Evolutionary conservation across 2,113 vertebrate genomes (phyloP), one percentile per base, ranked within the genome.

Genomic region (Menidia beryllina): DNA sequence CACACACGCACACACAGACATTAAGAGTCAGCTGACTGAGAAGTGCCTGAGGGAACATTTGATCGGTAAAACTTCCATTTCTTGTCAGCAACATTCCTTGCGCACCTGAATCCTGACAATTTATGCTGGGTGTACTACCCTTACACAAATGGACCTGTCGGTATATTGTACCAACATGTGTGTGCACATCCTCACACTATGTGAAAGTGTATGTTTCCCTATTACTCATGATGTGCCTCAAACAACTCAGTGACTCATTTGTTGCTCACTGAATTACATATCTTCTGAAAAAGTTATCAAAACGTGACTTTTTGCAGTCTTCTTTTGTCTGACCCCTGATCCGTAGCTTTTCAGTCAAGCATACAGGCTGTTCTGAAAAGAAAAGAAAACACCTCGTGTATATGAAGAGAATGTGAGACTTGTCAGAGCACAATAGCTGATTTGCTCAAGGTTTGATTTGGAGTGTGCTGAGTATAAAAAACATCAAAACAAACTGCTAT

Each of bases 71-170:
- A 52, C 62, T 67, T 24, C 45, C 65, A 36, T 53, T 47, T 64
- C 56, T 52, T 65, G 75, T 86, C 78, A 45, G 69, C 79, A 67
- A 53, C 86, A 89, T 91, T 89, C 86, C 83, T 54, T 65, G 65
- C 71, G 86, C 82, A 89, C 83, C 76, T 87, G 75, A 81, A 67
- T 27, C 20, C 49, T 78, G 70, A 67, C 3, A 12, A 23, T 39
- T 64, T 86, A 82, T 63, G 47, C 38, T 3, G 36, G 45, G 45
- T 1, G 24, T 11, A 34, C 67, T 51, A n/a, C 55, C 63, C 43
- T 72, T 17, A 17, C 10, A 2, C 20, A 8, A 41, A 57, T 10
- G 25, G 34, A n/a, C 6, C 34, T 36, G n/a, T 21, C n/a, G 15
- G 14, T 3, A 13, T 8, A 50, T 17, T 45, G 41, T 45, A 45